A percentile compares a stretch with the other conserved stretches of the same genome.
Evolutionary conservation across 2,888 invertebrate species (phyloP).

Genomic region (Globia sparganii): DNA sequence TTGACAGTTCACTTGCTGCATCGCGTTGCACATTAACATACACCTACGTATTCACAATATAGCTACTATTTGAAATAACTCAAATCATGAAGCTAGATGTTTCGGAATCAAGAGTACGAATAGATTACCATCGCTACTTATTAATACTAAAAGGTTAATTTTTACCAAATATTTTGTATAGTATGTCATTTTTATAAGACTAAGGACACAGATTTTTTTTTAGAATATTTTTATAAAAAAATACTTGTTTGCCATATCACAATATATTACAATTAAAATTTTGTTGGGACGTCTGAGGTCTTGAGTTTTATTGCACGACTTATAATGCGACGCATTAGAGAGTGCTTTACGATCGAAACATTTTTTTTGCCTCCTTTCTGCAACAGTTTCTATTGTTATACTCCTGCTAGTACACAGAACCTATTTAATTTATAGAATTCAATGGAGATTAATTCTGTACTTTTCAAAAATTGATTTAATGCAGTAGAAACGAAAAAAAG

Average conservation of each 20-base stretch:
- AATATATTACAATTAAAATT: neutral
- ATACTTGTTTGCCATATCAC: neutral
- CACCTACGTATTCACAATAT: slow-evolving; percentile 26
- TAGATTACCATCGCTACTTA: too few species aligned
- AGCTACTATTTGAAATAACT: neutral
- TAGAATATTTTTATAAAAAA: neutral
- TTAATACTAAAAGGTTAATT: neutral
- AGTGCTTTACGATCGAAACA: too few species aligned
- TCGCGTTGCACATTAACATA: slow-evolving; percentile 71
- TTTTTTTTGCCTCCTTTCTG: too few species aligned
- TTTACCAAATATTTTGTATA: neutral
- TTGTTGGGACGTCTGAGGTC: neutral
- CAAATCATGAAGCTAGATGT: neutral
- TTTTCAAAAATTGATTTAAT: too few species aligned
- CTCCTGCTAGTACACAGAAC: too few species aligned
- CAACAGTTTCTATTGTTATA: too few species aligned
- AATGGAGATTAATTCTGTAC: too few species aligned
- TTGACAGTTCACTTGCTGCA: slow-evolving; percentile 66
- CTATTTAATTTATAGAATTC: too few species aligned
- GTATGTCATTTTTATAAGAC: neutral
- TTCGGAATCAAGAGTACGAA: neutral
- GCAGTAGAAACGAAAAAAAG: too few species aligned
- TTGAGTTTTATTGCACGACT: too few species aligned
- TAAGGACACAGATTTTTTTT: neutral
- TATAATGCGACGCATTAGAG: too few species aligned